Conservation (phyloP, 1,140 invertebrate genomes). For the Bombus soroeensis region DNA sequence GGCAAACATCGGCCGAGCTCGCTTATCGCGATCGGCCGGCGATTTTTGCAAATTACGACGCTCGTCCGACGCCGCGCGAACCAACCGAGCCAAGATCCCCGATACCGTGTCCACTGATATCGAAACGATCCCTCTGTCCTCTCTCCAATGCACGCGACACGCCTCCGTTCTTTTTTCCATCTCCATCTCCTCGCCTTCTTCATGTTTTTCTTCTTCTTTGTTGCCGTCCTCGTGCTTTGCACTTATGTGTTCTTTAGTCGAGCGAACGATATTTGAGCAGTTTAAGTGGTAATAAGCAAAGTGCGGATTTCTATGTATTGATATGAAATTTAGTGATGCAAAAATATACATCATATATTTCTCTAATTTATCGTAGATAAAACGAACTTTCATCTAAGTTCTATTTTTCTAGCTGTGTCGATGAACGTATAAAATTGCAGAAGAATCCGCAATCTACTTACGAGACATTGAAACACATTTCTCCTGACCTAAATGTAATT, state of each 20-base stretch:
- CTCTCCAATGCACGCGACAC: conserved; percentile 41
- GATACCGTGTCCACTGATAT: conserved; percentile 56
- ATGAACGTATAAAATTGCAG: no score
- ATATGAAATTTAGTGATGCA: no score
- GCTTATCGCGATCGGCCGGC: conserved; percentile 73
- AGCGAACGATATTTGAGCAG: neutral
- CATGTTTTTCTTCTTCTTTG: neutral
- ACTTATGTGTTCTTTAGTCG: neutral
- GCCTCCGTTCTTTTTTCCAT: conserved; percentile 22
- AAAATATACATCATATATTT: no score
- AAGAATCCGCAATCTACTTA: no score
- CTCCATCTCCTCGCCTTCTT: neutral
- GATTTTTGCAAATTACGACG: conserved; percentile 74
- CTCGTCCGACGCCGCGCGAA: conserved; percentile 61
- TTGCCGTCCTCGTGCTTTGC: neutral
- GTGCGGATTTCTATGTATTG: no score
- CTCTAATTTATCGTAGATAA: no score
- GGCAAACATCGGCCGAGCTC: conserved; percentile 71
- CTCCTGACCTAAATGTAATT: no score
- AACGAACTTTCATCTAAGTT: no score
- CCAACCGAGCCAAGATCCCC: conserved; percentile 34
- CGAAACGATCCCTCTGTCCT: conserved; percentile 41
- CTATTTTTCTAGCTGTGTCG: no score
- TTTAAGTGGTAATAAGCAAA: neutral
- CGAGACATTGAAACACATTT: no score